Evolutionary conservation across 2,113 vertebrate species (phyloP).

Genomic region (Toxotes jaculatrix): DNA sequence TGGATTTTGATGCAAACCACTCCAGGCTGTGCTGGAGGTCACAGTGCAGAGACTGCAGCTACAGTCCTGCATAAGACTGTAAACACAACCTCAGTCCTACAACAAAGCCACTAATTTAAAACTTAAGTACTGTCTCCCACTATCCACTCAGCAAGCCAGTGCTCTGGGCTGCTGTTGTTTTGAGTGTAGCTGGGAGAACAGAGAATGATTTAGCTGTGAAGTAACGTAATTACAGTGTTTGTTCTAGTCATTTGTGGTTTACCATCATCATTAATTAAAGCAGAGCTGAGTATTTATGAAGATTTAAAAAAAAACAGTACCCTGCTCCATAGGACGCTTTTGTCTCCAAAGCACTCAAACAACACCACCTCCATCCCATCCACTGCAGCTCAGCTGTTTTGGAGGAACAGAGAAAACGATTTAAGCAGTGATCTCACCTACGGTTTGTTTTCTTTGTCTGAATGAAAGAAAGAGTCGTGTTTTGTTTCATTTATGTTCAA

Average conservation of each 20-base stretch:
- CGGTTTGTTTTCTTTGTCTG: not conserved
- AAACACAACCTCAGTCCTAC: constrained; percentile 56
- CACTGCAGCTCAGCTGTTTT: constrained; percentile 26
- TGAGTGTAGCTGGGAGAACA: constrained; percentile 30
- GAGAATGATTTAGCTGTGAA: constrained; percentile 62
- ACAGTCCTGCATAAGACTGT: constrained; percentile 13
- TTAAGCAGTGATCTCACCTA: constrained; percentile 4
- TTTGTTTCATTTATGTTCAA: constrained; percentile 13
- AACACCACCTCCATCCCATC: constrained; percentile 24
- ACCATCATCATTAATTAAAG: constrained; percentile 66
- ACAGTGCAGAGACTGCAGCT: not conserved
- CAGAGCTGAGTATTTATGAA: constrained; percentile 48
- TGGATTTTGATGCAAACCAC: not conserved
- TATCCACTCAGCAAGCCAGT: constrained; percentile 42
- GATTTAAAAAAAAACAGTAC: constrained; percentile 31
- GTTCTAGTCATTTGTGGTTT: constrained; percentile 62
- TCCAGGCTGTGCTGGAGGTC: not conserved
- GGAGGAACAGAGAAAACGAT: not conserved
- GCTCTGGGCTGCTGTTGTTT: constrained; percentile 59
- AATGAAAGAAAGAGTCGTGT: not conserved
- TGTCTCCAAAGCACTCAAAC: constrained; percentile 50
- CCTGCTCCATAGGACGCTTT: constrained; percentile 34
- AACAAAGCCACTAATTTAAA: constrained; percentile 64
- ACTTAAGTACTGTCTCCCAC: constrained; percentile 48
- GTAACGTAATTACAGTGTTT: constrained; percentile 68